These are phyloP conservation scores for Chlorodrepanis virens DNA, from an alignment of 2,113 vertebrate genomes.

Conservation along the genomic window DNA sequence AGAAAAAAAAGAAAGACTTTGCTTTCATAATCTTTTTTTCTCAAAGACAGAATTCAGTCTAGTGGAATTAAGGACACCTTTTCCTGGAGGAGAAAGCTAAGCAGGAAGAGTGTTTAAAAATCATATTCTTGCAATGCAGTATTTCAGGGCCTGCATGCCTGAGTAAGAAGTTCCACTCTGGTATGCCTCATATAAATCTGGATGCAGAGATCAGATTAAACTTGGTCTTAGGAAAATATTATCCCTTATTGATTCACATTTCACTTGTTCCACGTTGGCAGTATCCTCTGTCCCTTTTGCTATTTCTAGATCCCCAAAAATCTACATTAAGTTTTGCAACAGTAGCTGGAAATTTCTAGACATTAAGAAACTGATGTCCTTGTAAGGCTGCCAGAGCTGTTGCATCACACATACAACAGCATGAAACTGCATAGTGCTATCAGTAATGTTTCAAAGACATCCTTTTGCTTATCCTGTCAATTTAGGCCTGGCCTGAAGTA, in stretches of 20 bases:
- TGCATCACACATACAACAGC: conserved; percentile 27
- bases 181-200: background rate
- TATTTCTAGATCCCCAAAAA: background rate
- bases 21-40: background rate
- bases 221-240: background rate
- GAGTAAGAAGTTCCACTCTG: background rate
- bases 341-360: conserved; percentile 37
- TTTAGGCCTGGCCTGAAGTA: conserved; percentile 34
- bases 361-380: conserved; percentile 64
- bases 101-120: background rate
- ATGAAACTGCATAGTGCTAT: background rate
- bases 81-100: background rate
- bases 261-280: background rate
- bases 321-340: conserved; percentile 33
- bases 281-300: background rate
- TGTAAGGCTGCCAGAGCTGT: conserved; percentile 56
- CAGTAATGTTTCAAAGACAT: conserved; percentile 25
- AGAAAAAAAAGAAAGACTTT: background rate
- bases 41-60: background rate
- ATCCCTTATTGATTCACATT: background rate
- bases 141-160: background rate
- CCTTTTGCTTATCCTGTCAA: conserved; percentile 52
- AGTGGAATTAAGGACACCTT: background rate
- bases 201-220: background rate
- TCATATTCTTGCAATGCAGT: background rate